Percentiles rank a stretch among this genome's conserved stretches.
phyloP scores from a whole-genome alignment of 2,888 invertebrate genomes.

The Fragum sueziense region DNA sequence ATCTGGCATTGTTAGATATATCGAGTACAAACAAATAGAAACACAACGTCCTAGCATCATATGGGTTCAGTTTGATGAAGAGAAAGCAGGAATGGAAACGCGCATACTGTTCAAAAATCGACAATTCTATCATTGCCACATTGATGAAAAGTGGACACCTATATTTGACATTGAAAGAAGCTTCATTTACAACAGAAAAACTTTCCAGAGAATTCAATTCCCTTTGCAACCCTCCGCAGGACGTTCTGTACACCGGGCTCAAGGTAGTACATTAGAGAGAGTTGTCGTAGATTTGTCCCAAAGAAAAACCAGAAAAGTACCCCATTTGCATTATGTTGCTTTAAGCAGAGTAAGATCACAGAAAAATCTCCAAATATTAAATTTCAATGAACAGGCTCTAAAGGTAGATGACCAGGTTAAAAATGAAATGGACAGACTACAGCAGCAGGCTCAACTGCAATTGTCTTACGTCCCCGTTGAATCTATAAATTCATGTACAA shows the following conservation, averaged over 20 bases:
- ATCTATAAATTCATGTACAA: conserved; percentile 27
- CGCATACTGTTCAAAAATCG: conserved; percentile 44
- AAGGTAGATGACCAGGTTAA: too few species aligned
- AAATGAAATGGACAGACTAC: conserved; percentile 45
- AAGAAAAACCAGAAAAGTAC: too few species aligned
- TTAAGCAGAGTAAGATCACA: conserved; percentile 46
- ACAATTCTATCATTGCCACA: conserved; percentile 27
- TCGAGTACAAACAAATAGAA: conserved; percentile 43
- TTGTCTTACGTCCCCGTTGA: conserved; percentile 38
- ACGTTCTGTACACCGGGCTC: too few species aligned
- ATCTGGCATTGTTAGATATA: conserved; percentile 40
- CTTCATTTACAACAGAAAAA: conserved; percentile 43
- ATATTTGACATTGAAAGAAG: conserved; percentile 53
- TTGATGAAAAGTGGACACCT: conserved; percentile 49
- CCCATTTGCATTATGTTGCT: too few species aligned
- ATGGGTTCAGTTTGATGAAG: conserved; percentile 51
- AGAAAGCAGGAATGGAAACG: conserved; percentile 29
- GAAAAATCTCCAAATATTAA: conserved; percentile 45
- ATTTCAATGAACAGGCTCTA: conserved; percentile 51
- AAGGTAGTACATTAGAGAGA: too few species aligned
- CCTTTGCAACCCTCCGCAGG: conserved; percentile 50
- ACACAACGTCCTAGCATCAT: conserved; percentile 49
- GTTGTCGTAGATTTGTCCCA: too few species aligned
- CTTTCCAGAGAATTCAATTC: conserved; percentile 46
- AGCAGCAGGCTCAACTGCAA: conserved; percentile 28